phyloP scores from a whole-genome alignment of 1,140 invertebrate genomes.

The Galleria mellonella region DNA sequence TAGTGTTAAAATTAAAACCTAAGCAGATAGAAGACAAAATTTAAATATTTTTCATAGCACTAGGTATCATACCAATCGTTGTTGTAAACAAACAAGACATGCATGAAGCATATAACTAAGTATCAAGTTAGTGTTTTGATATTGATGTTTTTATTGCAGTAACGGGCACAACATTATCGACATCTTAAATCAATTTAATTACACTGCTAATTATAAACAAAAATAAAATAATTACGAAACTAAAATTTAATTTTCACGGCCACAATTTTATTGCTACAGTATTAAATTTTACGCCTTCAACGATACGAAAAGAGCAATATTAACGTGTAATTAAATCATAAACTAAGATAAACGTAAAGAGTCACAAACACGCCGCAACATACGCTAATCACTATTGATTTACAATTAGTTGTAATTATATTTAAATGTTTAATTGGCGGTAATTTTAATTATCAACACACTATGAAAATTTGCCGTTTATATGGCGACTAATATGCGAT shows the following conservation, averaged over 20 bases:
- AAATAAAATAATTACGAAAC: conserved; percentile 6
- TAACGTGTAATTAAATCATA: conserved; percentile 65
- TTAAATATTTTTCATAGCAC: too few species aligned
- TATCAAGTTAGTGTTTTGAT: too few species aligned
- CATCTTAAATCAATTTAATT: neutral
- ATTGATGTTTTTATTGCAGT: too few species aligned
- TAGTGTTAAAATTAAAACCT: too few species aligned
- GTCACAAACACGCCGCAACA: conserved; percentile 41
- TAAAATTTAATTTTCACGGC: conserved; percentile 14
- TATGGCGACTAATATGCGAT: conserved; percentile 15
- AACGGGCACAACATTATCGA: too few species aligned
- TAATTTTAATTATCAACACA: conserved; percentile 66
- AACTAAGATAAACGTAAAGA: conserved; percentile 52
- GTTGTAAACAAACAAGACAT: too few species aligned
- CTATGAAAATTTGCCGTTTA: conserved; percentile 21
- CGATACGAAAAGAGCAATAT: conserved; percentile 46
- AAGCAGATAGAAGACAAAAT: too few species aligned
- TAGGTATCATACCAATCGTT: too few species aligned
- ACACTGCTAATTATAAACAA: neutral
- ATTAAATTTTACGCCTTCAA: conserved; percentile 37
- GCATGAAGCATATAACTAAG: too few species aligned
- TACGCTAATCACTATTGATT: conserved; percentile 53
- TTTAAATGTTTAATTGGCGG: conserved; percentile 44
- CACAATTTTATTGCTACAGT: conserved; percentile 30
- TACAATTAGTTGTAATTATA: conserved; percentile 67